phyloP scores from a whole-genome alignment of 2,888 invertebrate species.

The Melanotus villosus region DNA sequence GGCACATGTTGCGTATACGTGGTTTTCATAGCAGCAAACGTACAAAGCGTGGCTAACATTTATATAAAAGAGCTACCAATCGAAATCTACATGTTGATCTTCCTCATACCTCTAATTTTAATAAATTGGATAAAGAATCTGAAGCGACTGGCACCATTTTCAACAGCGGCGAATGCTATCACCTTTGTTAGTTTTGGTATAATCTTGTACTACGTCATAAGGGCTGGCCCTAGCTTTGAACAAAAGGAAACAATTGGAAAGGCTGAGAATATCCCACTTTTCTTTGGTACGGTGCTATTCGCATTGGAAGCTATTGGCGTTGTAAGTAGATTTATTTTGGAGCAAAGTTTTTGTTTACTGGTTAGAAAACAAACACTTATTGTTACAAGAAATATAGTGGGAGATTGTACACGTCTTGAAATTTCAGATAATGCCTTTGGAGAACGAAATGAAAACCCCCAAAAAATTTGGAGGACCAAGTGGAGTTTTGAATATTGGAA shows the following conservation, averaged over 20 bases:
- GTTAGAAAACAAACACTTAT: no score
- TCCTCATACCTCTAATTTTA: constrained; percentile 79
- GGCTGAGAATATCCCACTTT: constrained; percentile 78
- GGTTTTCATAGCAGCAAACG: constrained; percentile 91
- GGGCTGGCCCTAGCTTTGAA: constrained; percentile 73
- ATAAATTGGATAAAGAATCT: constrained; percentile 83
- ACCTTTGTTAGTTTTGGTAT: constrained; percentile 84
- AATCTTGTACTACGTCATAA: constrained; percentile 80
- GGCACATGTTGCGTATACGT: constrained; percentile 98
- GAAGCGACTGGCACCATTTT: constrained; percentile 86
- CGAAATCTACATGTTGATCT: constrained; percentile 79
- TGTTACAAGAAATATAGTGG: neutral
- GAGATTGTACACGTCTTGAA: neutral
- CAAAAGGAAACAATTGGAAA: constrained; percentile 70
- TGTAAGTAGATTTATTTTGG: constrained; percentile 70
- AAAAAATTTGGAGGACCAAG: constrained; percentile 82
- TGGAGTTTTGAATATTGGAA: constrained; percentile 89
- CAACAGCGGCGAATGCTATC: constrained; percentile 85
- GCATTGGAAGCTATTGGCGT: constrained; percentile 88
- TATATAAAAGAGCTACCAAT: constrained; percentile 72
- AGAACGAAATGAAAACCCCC: constrained; percentile 95
- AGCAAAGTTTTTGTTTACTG: neutral
- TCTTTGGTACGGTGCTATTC: constrained; percentile 92
- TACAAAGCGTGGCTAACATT: constrained; percentile 77
- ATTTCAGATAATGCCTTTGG: constrained; percentile 89